Evolutionary conservation across 2,797 vertebrate genomes (phyloP), one percentile per base, ranked within the genome.

Genomic region (Pangasius djambal): DNA sequence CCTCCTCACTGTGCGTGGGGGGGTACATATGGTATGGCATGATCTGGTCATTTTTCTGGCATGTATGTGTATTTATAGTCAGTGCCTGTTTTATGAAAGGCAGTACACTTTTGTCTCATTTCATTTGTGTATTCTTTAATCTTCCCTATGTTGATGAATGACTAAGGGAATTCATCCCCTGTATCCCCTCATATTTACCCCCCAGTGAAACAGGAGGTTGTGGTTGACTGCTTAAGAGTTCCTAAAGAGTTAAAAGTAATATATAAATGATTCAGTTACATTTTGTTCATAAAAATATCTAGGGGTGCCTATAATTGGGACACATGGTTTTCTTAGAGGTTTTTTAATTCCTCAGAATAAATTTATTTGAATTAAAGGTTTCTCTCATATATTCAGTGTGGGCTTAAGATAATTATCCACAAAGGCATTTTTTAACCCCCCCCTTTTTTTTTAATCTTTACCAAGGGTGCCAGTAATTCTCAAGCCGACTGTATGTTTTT

Each of bases 401-500:
- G 13, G 20, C 6, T 44, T 65, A 65, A 65, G 59, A 83, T 2
- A 84, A 52, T 50, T 50, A 67, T 50, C 40, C 15, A 48, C 8
- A n/a, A 67, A 84, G 40, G 12, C 7, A 13, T 50, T 83, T 48
- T 22, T 22, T 59, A 13, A 59, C 18, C 78, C 59, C 34, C 34
- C 3, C 3, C 3, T 55, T 37, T 81, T 81, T n/a, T 44, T 44
- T 44, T 44, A 44, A 8, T 65, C 15, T 48, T 65, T 50, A 18
- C 15, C 79, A 82, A 82, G 34, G 55, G 40, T 83, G 82, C 15
- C 7, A 48, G 48, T 83, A 65, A n/a, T 85, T 85, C 65, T 52
- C n/a, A 10, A 52, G 13, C 83, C 37, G 18, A 52, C n/a, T 85
- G 59, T 48, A 16, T 82, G 86, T 16, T 69, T 91, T 92, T 85